phyloP scores from a whole-genome alignment of 1,140 invertebrate genomes.

The Drosophila chauvacae region DNA sequence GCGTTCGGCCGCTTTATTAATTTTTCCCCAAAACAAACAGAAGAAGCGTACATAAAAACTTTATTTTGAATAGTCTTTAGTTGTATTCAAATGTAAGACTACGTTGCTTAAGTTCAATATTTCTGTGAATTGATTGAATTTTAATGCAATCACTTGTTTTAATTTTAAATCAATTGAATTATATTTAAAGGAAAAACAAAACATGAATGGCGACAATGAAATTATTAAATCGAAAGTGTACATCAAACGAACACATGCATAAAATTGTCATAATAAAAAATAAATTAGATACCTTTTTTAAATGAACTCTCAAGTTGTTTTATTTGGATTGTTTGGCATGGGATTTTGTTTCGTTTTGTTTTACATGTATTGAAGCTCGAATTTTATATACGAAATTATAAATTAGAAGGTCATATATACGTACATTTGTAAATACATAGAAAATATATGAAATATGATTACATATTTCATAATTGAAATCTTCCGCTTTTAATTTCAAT shows the following conservation, averaged over 20 bases:
- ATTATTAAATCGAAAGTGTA: slow-evolving; percentile 60
- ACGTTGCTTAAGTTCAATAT: slow-evolving; percentile 78
- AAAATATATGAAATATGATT: too few relatives aligned
- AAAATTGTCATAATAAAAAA: slow-evolving; percentile 75
- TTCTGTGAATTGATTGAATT: slow-evolving; percentile 71
- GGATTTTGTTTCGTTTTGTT: neutral
- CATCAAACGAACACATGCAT: slow-evolving; percentile 65
- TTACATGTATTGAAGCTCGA: neutral
- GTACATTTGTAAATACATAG: too few relatives aligned
- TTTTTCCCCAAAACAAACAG: slow-evolving; percentile 18
- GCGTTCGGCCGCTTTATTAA: slow-evolving; percentile 29
- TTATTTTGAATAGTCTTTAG: slow-evolving; percentile 71
- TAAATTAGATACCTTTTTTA: slow-evolving; percentile 79
- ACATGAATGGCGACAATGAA: slow-evolving; percentile 48
- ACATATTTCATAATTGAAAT: too few relatives aligned
- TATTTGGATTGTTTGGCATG: neutral
- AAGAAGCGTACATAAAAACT: slow-evolving; percentile 35
- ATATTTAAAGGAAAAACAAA: slow-evolving; percentile 38
- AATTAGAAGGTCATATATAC: too few relatives aligned
- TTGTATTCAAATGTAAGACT: slow-evolving; percentile 75
- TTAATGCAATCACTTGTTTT: slow-evolving; percentile 65
- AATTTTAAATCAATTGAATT: slow-evolving; percentile 61
- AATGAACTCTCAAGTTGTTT: slow-evolving; percentile 28
- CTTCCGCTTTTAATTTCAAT: too few relatives aligned
- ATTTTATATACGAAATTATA: neutral